A percentile compares a stretch with the other conserved stretches of the same genome.
Conservation (phyloP, 2,888 invertebrate species). For the Mactromeris polynyma region DNA sequence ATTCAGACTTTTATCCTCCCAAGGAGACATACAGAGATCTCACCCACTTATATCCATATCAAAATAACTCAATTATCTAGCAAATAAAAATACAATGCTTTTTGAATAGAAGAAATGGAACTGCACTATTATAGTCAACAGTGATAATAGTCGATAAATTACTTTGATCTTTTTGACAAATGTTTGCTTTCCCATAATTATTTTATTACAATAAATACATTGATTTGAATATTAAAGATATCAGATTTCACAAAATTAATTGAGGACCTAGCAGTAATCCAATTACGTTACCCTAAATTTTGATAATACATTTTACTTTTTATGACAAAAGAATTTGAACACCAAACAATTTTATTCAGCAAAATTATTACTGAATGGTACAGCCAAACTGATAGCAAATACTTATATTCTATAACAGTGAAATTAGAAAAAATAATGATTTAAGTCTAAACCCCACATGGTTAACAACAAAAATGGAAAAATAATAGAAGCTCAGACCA, state of each 20-base stretch:
- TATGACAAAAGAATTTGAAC: not conserved
- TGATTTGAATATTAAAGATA: not conserved
- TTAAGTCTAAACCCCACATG: not conserved
- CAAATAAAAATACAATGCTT: not conserved
- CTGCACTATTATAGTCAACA: not conserved
- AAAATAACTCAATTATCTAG: not conserved
- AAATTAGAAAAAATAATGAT: too few species aligned
- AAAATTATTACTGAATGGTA: not conserved
- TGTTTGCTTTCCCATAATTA: constrained; percentile 11
- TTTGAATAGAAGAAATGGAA: not conserved
- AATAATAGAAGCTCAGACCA: not conserved
- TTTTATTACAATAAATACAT: too few species aligned
- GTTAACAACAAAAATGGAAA: not conserved
- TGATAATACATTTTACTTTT: not conserved
- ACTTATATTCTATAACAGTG: not conserved
- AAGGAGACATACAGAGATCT: not conserved
- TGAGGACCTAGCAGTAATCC: not conserved
- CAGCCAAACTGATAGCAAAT: not conserved
- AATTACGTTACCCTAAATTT: not conserved
- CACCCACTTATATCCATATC: not conserved
- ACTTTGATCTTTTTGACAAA: constrained; percentile 15
- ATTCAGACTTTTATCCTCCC: not conserved
- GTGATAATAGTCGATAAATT: not conserved
- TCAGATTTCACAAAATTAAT: not conserved
- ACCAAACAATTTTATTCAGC: not conserved